phyloP scores from a whole-genome alignment of 2,888 invertebrate genomes.

The Bruchidius siliquastri region DNA sequence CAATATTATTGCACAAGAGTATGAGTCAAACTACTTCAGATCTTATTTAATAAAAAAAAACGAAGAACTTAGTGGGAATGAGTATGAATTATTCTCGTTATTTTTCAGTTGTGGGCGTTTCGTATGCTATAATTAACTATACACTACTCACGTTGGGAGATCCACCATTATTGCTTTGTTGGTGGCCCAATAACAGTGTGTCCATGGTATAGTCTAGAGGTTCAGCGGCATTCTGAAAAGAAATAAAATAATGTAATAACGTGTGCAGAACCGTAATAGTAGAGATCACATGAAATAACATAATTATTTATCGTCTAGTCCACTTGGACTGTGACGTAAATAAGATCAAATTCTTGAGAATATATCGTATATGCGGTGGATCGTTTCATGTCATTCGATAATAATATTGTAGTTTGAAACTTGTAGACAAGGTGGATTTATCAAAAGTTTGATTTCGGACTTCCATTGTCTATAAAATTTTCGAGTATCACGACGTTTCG shows the following conservation, averaged over 20 bases:
- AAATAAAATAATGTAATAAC: slow-evolving; percentile 13
- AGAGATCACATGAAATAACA: background rate
- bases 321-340: background rate
- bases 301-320: background rate
- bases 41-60: too few species aligned
- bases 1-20: too few species aligned
- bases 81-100: too few species aligned
- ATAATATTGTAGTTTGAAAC: background rate
- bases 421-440: too few species aligned
- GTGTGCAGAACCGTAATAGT: background rate
- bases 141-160: slow-evolving; percentile 29
- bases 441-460: too few species aligned
- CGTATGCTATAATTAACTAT: background rate
- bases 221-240: slow-evolving; percentile 32
- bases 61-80: too few species aligned
- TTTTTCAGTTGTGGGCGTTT: too few species aligned
- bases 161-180: slow-evolving; percentile 24
- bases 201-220: slow-evolving; percentile 40
- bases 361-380: background rate
- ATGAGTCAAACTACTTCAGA: too few species aligned
- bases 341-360: background rate
- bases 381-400: background rate
- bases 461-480: too few species aligned
- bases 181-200: slow-evolving; percentile 34
- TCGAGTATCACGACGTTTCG: too few species aligned